Evolutionary conservation across 2,888 invertebrate species (phyloP).

Genomic region (Caenorhabditis macrosperma): DNA sequence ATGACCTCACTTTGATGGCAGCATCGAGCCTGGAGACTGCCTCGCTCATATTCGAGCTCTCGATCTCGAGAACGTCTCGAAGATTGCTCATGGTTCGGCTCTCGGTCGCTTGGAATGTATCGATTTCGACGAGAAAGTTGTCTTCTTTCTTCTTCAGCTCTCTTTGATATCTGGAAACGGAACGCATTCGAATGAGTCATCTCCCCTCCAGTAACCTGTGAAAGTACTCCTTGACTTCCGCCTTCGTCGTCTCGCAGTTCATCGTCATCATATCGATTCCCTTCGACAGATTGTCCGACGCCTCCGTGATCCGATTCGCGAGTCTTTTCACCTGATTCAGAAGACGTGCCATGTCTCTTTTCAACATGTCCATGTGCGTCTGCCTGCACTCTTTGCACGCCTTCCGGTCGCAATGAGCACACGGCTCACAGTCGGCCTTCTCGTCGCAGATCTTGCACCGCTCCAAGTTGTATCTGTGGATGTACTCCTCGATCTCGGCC

Average conservation of each 20-base stretch:
- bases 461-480: constrained; percentile 80
- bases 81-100: constrained; percentile 86
- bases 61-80: constrained; percentile 86
- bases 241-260: constrained; percentile 91
- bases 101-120: constrained; percentile 92
- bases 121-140: constrained; percentile 83
- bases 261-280: constrained; percentile 91
- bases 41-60: constrained; percentile 94
- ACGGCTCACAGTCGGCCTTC: constrained; percentile 82
- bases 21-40: constrained; percentile 96
- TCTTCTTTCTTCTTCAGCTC: constrained; percentile 84
- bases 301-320: constrained; percentile 78
- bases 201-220: constrained; percentile 64
- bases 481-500: constrained; percentile 79
- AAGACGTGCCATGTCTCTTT: constrained; percentile 91
- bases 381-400: constrained; percentile 87
- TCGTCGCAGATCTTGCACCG: constrained; percentile 80
- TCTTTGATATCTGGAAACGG: constrained; percentile 66
- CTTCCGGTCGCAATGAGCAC: constrained; percentile 93
- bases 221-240: constrained; percentile 90
- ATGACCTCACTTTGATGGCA: constrained; percentile 69
- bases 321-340: constrained; percentile 86
- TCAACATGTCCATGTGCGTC: constrained; percentile 94
- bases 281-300: constrained; percentile 82
- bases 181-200: neutral